Conservation (phyloP, 2,888 invertebrate species). For the Venustoraphidia nigricollis region DNA sequence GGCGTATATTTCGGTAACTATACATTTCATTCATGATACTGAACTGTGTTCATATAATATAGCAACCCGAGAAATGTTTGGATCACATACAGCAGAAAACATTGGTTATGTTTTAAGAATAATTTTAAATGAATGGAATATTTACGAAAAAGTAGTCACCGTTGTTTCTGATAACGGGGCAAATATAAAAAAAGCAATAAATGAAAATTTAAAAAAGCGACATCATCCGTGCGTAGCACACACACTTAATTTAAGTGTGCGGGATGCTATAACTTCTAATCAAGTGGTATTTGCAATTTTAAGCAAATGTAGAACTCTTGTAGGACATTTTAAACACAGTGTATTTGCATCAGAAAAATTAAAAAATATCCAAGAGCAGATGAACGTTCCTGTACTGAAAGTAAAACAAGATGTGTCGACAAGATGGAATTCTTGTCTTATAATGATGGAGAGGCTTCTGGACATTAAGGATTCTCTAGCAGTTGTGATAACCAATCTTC, state of each 20-base stretch:
- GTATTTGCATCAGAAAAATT: slow-evolving; percentile 1
- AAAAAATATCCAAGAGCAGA: slow-evolving; percentile 2
- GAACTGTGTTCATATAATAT: too few species aligned
- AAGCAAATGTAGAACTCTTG: slow-evolving; percentile 2
- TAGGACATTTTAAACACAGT: slow-evolving; percentile 3
- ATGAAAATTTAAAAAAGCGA: neutral
- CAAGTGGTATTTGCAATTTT: neutral
- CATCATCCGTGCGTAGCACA: neutral
- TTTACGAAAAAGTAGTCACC: neutral
- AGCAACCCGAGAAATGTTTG: too few species aligned
- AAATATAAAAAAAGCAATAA: neutral
- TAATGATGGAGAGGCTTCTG: neutral
- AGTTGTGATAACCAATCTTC: neutral
- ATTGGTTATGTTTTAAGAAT: too few species aligned
- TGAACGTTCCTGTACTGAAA: neutral
- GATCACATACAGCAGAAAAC: too few species aligned
- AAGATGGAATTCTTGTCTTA: slow-evolving; percentile 3
- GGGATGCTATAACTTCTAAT: neutral
- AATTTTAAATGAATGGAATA: neutral
- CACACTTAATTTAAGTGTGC: neutral
- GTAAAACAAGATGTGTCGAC: slow-evolving; percentile 2
- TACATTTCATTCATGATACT: too few species aligned
- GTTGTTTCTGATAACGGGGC: neutral
- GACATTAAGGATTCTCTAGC: neutral
- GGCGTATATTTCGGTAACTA: too few species aligned